phyloP scores from a whole-genome alignment of 2,797 vertebrate species.

The Acipenser transmontanus region DNA sequence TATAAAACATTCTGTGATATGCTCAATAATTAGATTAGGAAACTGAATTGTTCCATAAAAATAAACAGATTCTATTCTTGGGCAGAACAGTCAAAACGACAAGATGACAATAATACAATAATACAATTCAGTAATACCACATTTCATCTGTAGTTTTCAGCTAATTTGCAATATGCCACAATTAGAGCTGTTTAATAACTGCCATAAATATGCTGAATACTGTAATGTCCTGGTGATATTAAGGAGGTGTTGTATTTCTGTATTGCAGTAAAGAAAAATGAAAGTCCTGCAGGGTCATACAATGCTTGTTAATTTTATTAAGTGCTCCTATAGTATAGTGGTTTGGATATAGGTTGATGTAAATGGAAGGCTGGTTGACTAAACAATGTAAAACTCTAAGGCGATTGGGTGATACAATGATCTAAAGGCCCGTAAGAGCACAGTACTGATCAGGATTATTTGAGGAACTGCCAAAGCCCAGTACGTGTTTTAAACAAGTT shows the following conservation, averaged over 20 bases:
- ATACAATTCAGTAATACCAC: slow-evolving; percentile 14
- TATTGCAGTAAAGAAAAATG: neutral
- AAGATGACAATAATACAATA: slow-evolving; percentile 4
- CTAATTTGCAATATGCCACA: no score
- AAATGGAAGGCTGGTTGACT: slow-evolving; percentile 63
- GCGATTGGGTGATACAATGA: slow-evolving; percentile 62
- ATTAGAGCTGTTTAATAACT: no score
- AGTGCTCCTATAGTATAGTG: slow-evolving; percentile 50
- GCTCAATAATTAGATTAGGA: slow-evolving; percentile 42
- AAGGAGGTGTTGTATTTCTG: neutral
- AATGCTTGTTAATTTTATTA: slow-evolving; percentile 72
- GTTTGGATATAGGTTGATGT: slow-evolving; percentile 58
- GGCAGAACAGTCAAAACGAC: slow-evolving; percentile 1
- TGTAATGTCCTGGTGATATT: no score
- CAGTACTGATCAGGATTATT: slow-evolving; percentile 40
- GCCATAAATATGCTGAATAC: no score
- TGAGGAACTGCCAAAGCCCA: slow-evolving; percentile 61
- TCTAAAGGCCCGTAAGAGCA: slow-evolving; percentile 17
- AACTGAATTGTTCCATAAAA: slow-evolving; percentile 35
- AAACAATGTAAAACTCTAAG: slow-evolving; percentile 65
- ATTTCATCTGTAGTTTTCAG: no score
- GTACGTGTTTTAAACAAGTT: slow-evolving; percentile 65
- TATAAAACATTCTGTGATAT: slow-evolving; percentile 31
- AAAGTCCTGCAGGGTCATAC: slow-evolving; percentile 43
- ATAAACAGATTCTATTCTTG: slow-evolving; percentile 33